These are phyloP conservation scores for Chiridota heheva DNA, from an alignment of 35 echinoderm and acorn worm species.

Conservation along the genomic window DNA sequence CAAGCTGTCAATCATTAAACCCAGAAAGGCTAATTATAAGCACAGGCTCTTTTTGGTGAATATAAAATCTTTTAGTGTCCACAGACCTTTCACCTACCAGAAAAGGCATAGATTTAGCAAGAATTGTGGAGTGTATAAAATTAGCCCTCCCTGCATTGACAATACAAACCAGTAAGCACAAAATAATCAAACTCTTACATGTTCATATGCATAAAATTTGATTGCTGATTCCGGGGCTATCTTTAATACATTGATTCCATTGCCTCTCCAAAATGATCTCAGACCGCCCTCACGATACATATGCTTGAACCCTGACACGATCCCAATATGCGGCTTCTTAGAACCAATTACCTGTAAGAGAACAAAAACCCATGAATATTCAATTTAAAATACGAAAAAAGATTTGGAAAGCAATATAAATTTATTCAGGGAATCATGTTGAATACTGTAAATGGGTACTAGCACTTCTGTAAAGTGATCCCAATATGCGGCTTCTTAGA, in stretches of 20 bases:
- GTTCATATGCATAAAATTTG: conserved; percentile 98
- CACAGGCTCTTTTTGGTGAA: no score
- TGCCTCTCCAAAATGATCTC: conserved; percentile 91
- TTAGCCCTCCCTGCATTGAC: no score
- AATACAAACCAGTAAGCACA: neutral
- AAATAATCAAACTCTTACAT: conserved; percentile 46
- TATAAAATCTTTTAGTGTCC: no score
- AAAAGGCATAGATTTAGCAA: no score
- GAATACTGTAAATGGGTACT: no score
- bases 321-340: conserved; percentile 89
- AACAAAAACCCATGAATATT: neutral
- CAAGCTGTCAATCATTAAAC: no score
- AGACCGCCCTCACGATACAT: conserved; percentile 97
- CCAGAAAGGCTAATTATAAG: no score
- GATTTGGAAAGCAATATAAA: no score
- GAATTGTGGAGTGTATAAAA: no score
- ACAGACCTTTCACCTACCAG: no score
- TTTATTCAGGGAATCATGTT: no score
- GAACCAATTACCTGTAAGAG: conserved; percentile 78
- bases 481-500: conserved; percentile 92
- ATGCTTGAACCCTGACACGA: conserved; percentile 86
- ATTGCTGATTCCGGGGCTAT: conserved; percentile 98
- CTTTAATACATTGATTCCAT: conserved; percentile 91
- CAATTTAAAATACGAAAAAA: neutral
- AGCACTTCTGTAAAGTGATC: no score